phyloP scores from a whole-genome alignment of 2,888 invertebrate genomes.

The Zaprionus obscuricornis region DNA sequence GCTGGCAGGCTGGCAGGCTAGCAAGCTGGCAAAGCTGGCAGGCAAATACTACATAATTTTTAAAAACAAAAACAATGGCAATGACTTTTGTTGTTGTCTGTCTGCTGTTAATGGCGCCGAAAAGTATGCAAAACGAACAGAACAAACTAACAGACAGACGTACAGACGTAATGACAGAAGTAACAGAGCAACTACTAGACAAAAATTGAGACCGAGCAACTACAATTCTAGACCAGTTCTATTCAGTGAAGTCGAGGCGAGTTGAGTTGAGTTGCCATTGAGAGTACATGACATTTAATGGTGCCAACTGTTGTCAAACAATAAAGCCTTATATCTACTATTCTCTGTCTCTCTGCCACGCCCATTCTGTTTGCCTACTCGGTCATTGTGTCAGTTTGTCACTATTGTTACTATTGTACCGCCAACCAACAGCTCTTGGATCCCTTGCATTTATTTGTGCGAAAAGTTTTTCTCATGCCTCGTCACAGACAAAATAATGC shows the following conservation, averaged over 20 bases:
- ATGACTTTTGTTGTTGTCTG: slow-evolving; percentile 25
- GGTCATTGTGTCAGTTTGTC: slow-evolving; percentile 64
- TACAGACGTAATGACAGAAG: slow-evolving; percentile 8
- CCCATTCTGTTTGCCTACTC: slow-evolving; percentile 63
- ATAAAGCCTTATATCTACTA: slow-evolving; percentile 33
- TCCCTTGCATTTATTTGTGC: slow-evolving; percentile 5
- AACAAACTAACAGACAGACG: slow-evolving; percentile 9
- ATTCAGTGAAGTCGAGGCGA: slow-evolving; percentile 42
- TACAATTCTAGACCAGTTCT: slow-evolving; percentile 24
- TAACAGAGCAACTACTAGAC: too few species aligned
- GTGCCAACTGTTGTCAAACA: slow-evolving; percentile 66
- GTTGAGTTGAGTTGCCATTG: slow-evolving; percentile 22
- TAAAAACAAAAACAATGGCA: slow-evolving; percentile 44
- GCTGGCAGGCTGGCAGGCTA: slow-evolving; percentile 13
- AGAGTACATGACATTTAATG: slow-evolving; percentile 66
- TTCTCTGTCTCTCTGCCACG: slow-evolving; percentile 39
- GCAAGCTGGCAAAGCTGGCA: slow-evolving; percentile 9
- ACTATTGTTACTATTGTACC: slow-evolving; percentile 27
- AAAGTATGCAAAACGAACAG: slow-evolving; percentile 60
- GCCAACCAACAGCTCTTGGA: background rate
- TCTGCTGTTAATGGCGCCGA: slow-evolving; percentile 61
- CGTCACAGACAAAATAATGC: slow-evolving; percentile 43
- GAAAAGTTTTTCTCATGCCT: slow-evolving; percentile 27
- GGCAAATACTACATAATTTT: slow-evolving; percentile 56
- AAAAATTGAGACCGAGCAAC: slow-evolving; percentile 3